Conservation (phyloP, 2,888 invertebrate genomes). For the Anagyrus pseudococci region DNA sequence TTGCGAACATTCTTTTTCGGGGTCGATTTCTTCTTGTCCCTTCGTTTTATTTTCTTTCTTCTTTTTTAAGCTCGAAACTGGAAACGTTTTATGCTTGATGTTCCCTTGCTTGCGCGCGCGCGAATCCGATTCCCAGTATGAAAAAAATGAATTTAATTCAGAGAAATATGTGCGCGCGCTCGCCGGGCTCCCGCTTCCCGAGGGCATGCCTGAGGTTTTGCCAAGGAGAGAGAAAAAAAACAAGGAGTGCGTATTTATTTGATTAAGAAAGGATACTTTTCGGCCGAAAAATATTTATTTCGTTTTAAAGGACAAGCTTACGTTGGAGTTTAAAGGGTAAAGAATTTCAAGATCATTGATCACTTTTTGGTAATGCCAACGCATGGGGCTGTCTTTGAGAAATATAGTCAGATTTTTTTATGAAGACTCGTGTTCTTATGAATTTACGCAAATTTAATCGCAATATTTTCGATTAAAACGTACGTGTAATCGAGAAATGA, state of each 20-base stretch:
- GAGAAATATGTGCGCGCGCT: not conserved
- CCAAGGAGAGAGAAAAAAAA: too few species aligned
- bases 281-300: not conserved
- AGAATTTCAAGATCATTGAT: not conserved
- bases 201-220: not conserved
- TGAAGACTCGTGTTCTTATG: too few species aligned
- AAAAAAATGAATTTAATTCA: not conserved
- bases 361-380: not conserved
- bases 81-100: not conserved
- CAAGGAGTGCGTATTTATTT: not conserved
- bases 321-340: not conserved
- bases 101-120: not conserved
- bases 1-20: not conserved
- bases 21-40: not conserved
- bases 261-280: not conserved
- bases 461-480: too few species aligned
- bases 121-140: not conserved
- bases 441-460: too few species aligned
- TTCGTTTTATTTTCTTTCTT: not conserved
- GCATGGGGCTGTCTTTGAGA: too few species aligned
- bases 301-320: not conserved
- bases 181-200: not conserved
- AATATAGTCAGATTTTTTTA: too few species aligned
- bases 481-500: too few species aligned
- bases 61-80: not conserved